phyloP scores from a whole-genome alignment of 2,888 invertebrate species.

The Charanyca ferruginea region DNA sequence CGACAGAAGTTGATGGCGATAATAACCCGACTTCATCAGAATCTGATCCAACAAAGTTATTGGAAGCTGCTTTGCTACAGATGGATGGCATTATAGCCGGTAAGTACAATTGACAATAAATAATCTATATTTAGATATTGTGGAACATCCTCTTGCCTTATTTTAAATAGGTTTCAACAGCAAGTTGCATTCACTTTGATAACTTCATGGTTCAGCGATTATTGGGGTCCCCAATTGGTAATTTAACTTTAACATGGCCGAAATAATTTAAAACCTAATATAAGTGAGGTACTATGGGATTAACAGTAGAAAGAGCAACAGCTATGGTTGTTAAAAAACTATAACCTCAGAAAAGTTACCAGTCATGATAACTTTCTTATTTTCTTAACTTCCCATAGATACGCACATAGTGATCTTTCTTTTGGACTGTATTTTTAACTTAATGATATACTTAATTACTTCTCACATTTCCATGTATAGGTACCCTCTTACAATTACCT shows the following conservation, averaged over 20 bases:
- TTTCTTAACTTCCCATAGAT: conserved; percentile 19
- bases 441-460: neutral
- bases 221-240: conserved; percentile 72
- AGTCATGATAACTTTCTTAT: conserved; percentile 33
- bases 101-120: conserved; percentile 76
- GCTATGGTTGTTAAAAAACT: neutral
- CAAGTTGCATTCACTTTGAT: conserved; percentile 46
- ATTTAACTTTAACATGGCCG: conserved; percentile 44
- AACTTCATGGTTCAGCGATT: conserved; percentile 75
- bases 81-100: conserved; percentile 97
- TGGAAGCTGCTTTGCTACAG: conserved; percentile 96
- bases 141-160: neutral
- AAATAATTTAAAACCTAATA: conserved; percentile 1
- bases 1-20: conserved; percentile 87
- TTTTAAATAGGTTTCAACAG: conserved; percentile 3
- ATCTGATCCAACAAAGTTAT: conserved; percentile 96
- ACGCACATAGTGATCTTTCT: neutral
- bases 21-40: conserved; percentile 91
- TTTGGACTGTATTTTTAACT: neutral
- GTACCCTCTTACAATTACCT: neutral
- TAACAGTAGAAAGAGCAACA: neutral
- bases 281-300: neutral
- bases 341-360: conserved; percentile 49
- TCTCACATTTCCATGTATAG: neutral
- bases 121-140: neutral